Evolutionary conservation across 2,888 invertebrate genomes (phyloP).

Genomic region (Idaea dimidiata): DNA sequence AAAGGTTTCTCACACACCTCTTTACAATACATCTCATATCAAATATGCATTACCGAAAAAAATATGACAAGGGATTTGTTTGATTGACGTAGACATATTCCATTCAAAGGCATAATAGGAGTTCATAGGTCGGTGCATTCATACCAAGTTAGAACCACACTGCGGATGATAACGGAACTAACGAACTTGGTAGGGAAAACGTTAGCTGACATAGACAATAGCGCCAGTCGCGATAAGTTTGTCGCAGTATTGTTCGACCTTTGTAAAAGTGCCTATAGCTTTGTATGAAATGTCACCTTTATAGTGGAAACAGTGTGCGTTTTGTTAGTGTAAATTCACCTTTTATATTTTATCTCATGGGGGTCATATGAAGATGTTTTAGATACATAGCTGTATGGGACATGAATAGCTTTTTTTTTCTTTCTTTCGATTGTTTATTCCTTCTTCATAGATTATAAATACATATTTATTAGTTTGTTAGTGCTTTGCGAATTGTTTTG

Average conservation of each 20-base stretch:
- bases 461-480: neutral
- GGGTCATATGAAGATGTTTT: neutral
- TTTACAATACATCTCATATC: conserved; percentile 37
- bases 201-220: neutral
- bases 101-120: neutral
- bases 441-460: neutral
- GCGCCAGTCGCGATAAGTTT: neutral
- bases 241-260: neutral
- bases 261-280: neutral
- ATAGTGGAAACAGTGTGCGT: neutral
- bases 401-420: neutral
- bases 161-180: neutral
- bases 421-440: neutral
- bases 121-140: neutral
- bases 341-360: neutral
- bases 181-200: neutral
- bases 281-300: neutral
- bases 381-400: neutral
- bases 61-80: conserved; percentile 43
- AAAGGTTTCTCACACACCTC: conserved; percentile 23
- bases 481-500: neutral
- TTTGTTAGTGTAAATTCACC: neutral
- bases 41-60: conserved; percentile 47
- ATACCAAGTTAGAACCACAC: neutral
- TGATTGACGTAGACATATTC: conserved; percentile 50